A percentile compares a stretch with the other conserved stretches of the same genome.
phyloP scores from a whole-genome alignment of 2,113 vertebrate species.

The Brachirus orientalis region DNA sequence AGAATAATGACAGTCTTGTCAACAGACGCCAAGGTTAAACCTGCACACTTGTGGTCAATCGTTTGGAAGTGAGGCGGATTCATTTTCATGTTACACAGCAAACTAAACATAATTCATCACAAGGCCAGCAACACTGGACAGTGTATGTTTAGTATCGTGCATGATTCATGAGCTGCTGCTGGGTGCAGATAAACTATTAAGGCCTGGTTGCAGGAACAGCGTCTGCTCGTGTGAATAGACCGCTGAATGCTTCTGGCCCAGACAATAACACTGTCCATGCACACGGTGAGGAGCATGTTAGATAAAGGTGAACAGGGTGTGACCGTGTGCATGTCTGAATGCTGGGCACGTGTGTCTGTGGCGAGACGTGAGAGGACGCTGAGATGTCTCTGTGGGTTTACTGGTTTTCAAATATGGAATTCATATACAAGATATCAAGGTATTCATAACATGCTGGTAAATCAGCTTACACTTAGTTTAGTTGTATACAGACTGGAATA shows the following conservation, averaged over 20 bases:
- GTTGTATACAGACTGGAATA: too few relatives aligned
- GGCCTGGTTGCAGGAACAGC: constrained; percentile 40
- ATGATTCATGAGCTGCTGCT: constrained; percentile 58
- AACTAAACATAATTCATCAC: constrained; percentile 59
- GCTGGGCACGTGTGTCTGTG: constrained; percentile 9
- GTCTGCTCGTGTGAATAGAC: constrained; percentile 48
- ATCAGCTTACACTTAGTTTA: too few relatives aligned
- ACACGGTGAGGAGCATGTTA: constrained; percentile 33
- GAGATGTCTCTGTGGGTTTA: not conserved
- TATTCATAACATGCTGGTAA: too few relatives aligned
- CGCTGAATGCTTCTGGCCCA: constrained; percentile 46
- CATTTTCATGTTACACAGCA: constrained; percentile 34
- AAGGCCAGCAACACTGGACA: not conserved
- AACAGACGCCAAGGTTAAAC: constrained; percentile 13
- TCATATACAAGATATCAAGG: too few relatives aligned
- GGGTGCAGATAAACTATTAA: constrained; percentile 53
- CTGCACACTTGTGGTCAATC: constrained; percentile 12
- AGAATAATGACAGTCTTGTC: too few relatives aligned
- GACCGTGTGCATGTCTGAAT: constrained; percentile 17
- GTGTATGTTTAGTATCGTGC: constrained; percentile 18
- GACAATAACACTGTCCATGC: constrained; percentile 51
- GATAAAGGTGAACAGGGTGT: constrained; percentile 19
- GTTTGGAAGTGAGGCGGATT: constrained; percentile 19
- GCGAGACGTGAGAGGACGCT: not conserved
- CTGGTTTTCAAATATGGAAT: not conserved